Evolutionary conservation across 2,797 vertebrate genomes (phyloP).

Genomic region (Lagodon rhomboides): DNA sequence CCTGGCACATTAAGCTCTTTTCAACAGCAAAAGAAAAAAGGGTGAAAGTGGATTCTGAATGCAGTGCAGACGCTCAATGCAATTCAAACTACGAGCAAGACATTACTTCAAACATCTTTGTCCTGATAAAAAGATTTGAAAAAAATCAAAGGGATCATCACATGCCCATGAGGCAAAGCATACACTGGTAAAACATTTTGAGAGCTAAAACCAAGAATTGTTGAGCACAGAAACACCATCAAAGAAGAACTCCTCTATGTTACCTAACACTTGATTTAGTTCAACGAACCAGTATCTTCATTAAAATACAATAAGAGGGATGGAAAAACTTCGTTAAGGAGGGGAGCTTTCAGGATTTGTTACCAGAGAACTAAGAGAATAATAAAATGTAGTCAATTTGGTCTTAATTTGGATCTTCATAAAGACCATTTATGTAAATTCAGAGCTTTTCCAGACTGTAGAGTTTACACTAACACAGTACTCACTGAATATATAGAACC

Average conservation of each 20-base stretch:
- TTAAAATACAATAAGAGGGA: conserved; percentile 33
- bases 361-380: conserved; percentile 2
- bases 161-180: conserved; percentile 34
- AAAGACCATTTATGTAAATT: background rate
- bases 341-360: conserved; percentile 34
- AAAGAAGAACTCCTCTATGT: conserved; percentile 7
- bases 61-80: conserved; percentile 11
- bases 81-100: conserved; percentile 44
- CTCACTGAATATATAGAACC: background rate
- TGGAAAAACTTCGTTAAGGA: conserved; percentile 15
- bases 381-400: background rate
- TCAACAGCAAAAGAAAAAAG: conserved; percentile 28
- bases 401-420: conserved; percentile 7
- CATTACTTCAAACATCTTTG: conserved; percentile 51
- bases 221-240: conserved; percentile 33
- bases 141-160: conserved; percentile 46
- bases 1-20: conserved; percentile 22
- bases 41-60: conserved; percentile 24
- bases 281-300: conserved; percentile 18
- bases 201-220: conserved; percentile 33
- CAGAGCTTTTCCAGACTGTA: background rate
- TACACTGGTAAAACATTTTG: conserved; percentile 31
- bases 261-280: conserved; percentile 10
- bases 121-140: conserved; percentile 25
- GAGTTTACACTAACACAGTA: background rate